A percentile compares a stretch with the other conserved stretches of the same genome.
These are phyloP conservation scores for Lepidonotus clava DNA, from an alignment of 2,888 invertebrate genomes.

Conservation along the genomic window DNA sequence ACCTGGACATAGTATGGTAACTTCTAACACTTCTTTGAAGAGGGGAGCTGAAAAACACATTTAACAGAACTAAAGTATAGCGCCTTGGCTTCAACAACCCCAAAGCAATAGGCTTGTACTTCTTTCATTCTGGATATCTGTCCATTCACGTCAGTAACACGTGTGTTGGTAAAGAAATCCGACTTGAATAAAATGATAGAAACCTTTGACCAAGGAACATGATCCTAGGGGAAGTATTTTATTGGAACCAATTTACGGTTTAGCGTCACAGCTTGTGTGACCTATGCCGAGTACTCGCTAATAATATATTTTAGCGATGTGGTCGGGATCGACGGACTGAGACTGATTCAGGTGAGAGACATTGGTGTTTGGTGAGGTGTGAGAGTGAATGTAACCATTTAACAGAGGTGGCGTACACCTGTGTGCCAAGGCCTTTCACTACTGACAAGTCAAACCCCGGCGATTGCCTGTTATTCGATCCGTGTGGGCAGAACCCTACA, in stretches of 20 bases:
- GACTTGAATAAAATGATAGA: background rate
- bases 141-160: background rate
- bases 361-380: background rate
- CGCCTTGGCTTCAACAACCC: background rate
- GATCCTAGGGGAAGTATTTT: background rate
- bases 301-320: background rate
- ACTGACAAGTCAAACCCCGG: background rate
- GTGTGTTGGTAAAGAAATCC: background rate
- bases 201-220: background rate
- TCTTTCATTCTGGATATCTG: too few relatives aligned
- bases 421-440: background rate
- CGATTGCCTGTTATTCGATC: background rate
- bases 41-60: background rate
- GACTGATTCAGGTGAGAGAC: background rate
- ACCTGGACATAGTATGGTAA: too few relatives aligned
- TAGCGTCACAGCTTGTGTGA: background rate
- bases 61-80: background rate
- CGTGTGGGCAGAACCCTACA: background rate
- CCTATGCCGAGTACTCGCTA: background rate
- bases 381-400: constrained; percentile 10
- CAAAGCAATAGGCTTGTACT: too few relatives aligned
- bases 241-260: background rate
- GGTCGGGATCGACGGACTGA: background rate
- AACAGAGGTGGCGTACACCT: background rate
- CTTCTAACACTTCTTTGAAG: constrained; percentile 10